phyloP scores from a whole-genome alignment of 2,797 vertebrate genomes.

The Chromobotia macracanthus region DNA sequence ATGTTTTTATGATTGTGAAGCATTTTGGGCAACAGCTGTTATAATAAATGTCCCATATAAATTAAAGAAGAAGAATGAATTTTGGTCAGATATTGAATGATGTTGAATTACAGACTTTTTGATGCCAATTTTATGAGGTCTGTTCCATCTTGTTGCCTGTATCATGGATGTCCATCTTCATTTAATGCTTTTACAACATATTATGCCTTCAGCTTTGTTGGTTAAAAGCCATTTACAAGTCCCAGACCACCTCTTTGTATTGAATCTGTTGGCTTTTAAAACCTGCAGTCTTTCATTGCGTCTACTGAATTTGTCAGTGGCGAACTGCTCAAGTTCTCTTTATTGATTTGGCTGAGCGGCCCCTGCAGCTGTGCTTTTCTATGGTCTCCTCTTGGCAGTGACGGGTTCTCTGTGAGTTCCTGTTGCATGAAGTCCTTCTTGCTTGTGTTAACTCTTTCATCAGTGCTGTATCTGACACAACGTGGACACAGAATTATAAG shows the following conservation, averaged over 20 bases:
- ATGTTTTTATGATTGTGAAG: too few relatives aligned
- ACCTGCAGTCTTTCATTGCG: constrained; percentile 69
- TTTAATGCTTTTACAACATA: constrained; percentile 56
- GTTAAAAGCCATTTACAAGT: constrained; percentile 65
- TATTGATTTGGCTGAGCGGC: constrained; percentile 72
- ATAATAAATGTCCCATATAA: too few relatives aligned
- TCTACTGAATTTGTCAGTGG: constrained; percentile 76
- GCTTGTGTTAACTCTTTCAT: constrained; percentile 57
- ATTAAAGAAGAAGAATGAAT: background rate
- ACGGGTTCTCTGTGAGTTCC: constrained; percentile 57
- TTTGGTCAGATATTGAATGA: constrained; percentile 24
- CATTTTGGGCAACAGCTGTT: too few relatives aligned
- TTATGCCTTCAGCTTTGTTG: constrained; percentile 64
- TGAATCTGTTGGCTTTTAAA: constrained; percentile 70
- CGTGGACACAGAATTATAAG: background rate
- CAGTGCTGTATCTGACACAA: constrained; percentile 35
- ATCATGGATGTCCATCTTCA: constrained; percentile 34
- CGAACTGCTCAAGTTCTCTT: constrained; percentile 75
- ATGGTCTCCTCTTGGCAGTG: constrained; percentile 52
- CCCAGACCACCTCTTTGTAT: constrained; percentile 66
- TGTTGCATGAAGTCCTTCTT: constrained; percentile 67
- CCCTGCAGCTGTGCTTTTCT: constrained; percentile 62
- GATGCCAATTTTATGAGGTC: background rate
- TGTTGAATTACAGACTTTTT: background rate
- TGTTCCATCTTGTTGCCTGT: background rate